Evolutionary conservation across 2,888 invertebrate genomes (phyloP).

Genomic region (Drosophila anceps): DNA sequence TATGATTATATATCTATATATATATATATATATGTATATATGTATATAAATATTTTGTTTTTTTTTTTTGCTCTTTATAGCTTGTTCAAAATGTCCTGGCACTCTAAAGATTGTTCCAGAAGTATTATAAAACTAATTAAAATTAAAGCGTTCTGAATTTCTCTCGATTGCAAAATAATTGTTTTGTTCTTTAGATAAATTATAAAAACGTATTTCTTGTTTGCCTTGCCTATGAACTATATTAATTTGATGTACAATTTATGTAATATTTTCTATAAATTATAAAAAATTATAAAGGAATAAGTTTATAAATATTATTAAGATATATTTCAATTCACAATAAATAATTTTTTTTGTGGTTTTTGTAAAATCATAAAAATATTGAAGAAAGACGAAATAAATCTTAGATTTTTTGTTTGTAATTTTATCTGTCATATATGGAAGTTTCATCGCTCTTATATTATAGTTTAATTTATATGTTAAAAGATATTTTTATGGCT

Average conservation of each 20-base stretch:
- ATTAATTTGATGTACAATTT: background rate
- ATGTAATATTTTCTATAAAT: background rate
- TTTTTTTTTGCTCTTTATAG: slow-evolving; percentile 35
- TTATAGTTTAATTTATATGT: background rate
- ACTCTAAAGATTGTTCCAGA: slow-evolving; percentile 79
- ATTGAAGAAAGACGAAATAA: background rate
- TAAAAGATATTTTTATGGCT: background rate
- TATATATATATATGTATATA: background rate
- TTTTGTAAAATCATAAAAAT: background rate
- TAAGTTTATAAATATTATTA: background rate
- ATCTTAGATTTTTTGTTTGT: background rate
- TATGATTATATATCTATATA: slow-evolving; percentile 18
- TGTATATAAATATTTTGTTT: slow-evolving; percentile 5
- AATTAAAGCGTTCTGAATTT: slow-evolving; percentile 42
- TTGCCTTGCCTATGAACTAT: background rate
- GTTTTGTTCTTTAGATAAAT: slow-evolving; percentile 8
- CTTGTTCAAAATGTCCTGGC: slow-evolving; percentile 83
- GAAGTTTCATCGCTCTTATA: background rate
- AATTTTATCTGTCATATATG: too few species aligned
- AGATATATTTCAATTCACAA: background rate
- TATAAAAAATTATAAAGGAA: background rate
- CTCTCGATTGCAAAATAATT: slow-evolving; percentile 16
- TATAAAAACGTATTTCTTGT: slow-evolving; percentile 8
- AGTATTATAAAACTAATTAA: slow-evolving; percentile 63
- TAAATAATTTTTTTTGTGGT: background rate